Base-by-base conservation (phyloP, 2,113 vertebrate species). In the Acinonyx jubatus region DNA sequence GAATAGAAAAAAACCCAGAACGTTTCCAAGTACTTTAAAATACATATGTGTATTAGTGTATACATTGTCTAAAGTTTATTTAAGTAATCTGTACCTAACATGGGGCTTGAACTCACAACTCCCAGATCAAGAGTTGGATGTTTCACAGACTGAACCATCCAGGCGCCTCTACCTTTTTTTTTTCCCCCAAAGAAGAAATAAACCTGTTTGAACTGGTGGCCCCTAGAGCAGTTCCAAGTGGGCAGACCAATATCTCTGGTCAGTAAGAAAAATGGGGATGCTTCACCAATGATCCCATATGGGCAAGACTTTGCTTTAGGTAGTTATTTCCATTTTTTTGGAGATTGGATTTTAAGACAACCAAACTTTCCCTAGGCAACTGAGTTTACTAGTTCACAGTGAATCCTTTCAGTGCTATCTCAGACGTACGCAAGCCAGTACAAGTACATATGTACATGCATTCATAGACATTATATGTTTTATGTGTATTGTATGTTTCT, bases 21-120 rank as follows among this genome's bases (percentile, higher is more conserved):
- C 2, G n/a, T 86, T 73, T 73, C 21, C 21, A 92, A 18, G 14
- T 88, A 15, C 50, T 57, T 80, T 14, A 11, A 78, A 57, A n/a
- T 5, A 2, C 1, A 2, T 4, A 1, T 1, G 2, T 63, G 0
- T 66, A 29, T 88, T 45, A 80, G 45, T 84, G 5, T 82, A 11
- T 11, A 27, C 13, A 19, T 63, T 45, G 63, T 83, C 57, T 61
- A 61, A 5, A 41, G 4, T 31, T 76, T 48, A 31, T 45, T 29
- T 76, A 29, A 29, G 25, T 15, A 76, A 4, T 76, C 6, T 31
- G 36, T 38, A 38, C 36, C 36, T 38, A 38, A 38, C 36, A 38
- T 38, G 36, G 36, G 36, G 36, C 36, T 38, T 38, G 27, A 48
- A 78, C 41, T 48, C 27, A 18, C 7, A 15, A 45, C 38, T 41